Conservation (phyloP, 2,888 invertebrate genomes). For the Punctoribates punctum region DNA sequence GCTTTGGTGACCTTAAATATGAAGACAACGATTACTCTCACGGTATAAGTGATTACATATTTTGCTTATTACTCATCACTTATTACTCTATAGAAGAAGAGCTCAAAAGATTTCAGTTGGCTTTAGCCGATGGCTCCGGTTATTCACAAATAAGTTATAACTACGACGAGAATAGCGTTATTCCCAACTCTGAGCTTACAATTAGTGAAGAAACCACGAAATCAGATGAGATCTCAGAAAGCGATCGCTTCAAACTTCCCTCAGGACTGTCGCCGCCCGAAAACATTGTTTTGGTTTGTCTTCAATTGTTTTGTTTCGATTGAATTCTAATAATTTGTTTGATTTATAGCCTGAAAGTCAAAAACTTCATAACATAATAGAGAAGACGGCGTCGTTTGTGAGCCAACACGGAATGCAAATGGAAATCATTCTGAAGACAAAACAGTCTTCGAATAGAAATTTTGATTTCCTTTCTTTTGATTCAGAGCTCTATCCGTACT, state of each 20-base stretch:
- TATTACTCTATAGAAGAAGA: slow-evolving; percentile 70
- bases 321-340: slow-evolving; percentile 26
- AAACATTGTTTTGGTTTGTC: slow-evolving; percentile 60
- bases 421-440: slow-evolving; percentile 97
- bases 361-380: slow-evolving; percentile 88
- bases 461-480: slow-evolving; percentile 89
- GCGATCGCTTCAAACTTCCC: slow-evolving; percentile 69
- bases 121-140: slow-evolving; percentile 55
- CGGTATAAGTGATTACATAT: background rate
- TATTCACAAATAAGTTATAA: slow-evolving; percentile 30
- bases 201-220: background rate
- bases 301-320: slow-evolving; percentile 7
- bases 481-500: slow-evolving; percentile 78
- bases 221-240: too few relatives aligned
- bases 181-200: background rate
- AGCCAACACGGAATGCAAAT: slow-evolving; percentile 86
- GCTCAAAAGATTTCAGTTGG: slow-evolving; percentile 74
- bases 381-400: slow-evolving; percentile 68
- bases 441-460: slow-evolving; percentile 87
- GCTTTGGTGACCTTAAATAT: slow-evolving; percentile 80
- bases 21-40: slow-evolving; percentile 74
- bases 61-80: background rate
- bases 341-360: slow-evolving; percentile 70
- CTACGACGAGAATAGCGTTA: slow-evolving; percentile 26
- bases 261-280: slow-evolving; percentile 70